phyloP scores from a whole-genome alignment of 2,797 vertebrate genomes.

The Eleutherodactylus coqui region DNA sequence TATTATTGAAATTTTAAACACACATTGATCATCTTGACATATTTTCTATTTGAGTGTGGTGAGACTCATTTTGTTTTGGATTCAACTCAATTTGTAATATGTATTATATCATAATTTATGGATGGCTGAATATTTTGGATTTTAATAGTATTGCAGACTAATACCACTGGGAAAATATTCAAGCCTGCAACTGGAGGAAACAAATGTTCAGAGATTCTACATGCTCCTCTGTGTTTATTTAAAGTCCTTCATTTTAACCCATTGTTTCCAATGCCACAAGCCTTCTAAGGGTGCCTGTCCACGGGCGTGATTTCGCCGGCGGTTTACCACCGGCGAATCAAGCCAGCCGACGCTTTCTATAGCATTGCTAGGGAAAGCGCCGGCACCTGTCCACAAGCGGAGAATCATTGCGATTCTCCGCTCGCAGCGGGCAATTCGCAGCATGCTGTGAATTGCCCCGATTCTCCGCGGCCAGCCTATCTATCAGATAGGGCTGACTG shows the following conservation, averaged over 20 bases:
- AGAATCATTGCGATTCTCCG: too few species aligned
- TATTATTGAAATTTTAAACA: constrained; percentile 65
- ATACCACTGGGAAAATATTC: constrained; percentile 59
- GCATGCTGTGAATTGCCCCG: too few species aligned
- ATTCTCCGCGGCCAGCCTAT: too few species aligned
- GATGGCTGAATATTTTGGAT: constrained; percentile 63
- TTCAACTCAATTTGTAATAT: constrained; percentile 65
- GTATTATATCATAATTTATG: constrained; percentile 65
- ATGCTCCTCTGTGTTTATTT: background rate
- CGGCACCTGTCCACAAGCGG: too few species aligned
- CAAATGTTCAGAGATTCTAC: constrained; percentile 33
- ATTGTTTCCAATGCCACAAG: background rate
- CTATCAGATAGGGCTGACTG: too few species aligned
- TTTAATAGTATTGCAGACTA: constrained; percentile 61
- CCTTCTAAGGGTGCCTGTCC: too few species aligned
- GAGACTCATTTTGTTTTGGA: constrained; percentile 65
- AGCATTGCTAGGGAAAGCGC: too few species aligned
- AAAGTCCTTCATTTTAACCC: constrained; percentile 12
- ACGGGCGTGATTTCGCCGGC: too few species aligned
- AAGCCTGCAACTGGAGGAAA: constrained; percentile 42
- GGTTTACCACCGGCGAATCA: too few species aligned
- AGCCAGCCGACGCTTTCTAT: too few species aligned
- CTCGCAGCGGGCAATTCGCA: too few species aligned
- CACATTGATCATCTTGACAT: constrained; percentile 65
- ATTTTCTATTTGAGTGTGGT: constrained; percentile 63